Percentiles rank a stretch among this genome's conserved stretches.
Evolutionary conservation across 1,140 invertebrate genomes (phyloP).

Genomic region (Choristoneura fumiferana): DNA sequence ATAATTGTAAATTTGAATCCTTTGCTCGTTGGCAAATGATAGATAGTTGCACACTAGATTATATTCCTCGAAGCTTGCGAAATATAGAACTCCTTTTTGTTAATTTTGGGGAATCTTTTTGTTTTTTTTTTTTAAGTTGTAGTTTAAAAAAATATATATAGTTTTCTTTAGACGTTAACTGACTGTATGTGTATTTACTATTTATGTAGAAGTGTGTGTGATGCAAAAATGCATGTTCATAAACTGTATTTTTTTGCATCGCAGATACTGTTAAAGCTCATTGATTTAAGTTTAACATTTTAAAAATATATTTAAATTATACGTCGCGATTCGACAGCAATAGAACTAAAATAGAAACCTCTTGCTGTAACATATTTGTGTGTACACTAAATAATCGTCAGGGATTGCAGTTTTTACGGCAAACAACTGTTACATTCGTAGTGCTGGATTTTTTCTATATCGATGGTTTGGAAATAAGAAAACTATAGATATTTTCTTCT

Average conservation of each 20-base stretch:
- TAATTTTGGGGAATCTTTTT: background rate
- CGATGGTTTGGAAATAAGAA: no score
- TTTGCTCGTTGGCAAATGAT: no score
- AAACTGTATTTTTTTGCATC: constrained; percentile 3
- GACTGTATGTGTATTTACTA: background rate
- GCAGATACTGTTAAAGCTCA: constrained; percentile 3
- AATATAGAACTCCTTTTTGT: background rate
- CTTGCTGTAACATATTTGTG: no score
- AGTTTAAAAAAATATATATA: background rate
- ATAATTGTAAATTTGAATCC: no score
- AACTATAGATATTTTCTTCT: background rate
- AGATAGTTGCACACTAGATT: background rate
- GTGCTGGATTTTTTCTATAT: background rate
- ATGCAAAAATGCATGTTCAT: background rate
- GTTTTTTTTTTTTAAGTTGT: background rate
- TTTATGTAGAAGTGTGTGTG: background rate
- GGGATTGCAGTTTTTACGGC: background rate
- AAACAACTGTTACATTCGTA: background rate
- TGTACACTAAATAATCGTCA: background rate
- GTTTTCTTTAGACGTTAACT: background rate
- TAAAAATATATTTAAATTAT: constrained; percentile 14
- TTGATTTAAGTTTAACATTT: constrained; percentile 16
- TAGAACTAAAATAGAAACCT: no score
- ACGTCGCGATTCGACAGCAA: no score
- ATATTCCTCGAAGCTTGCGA: background rate